phyloP scores from a whole-genome alignment of 1,140 invertebrate genomes.

The Drosophila pseudoobscura region DNA sequence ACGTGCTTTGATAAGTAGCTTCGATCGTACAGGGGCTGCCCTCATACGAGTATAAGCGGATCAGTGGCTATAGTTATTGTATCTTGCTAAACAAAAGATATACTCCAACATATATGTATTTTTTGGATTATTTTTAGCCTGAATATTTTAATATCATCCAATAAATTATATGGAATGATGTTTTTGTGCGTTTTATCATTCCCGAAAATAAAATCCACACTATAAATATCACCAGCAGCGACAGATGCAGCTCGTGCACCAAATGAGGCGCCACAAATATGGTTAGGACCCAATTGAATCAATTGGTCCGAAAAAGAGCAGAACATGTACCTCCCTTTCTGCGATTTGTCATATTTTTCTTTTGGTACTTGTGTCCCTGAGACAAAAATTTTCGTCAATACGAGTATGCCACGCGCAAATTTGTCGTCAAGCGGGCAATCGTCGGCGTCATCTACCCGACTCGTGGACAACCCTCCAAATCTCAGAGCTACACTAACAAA shows the following conservation, averaged over 20 bases:
- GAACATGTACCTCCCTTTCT: neutral
- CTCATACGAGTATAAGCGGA: neutral
- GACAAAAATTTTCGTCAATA: slow-evolving; percentile 24
- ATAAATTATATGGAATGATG: slow-evolving; percentile 19
- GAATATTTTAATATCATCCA: neutral
- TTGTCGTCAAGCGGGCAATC: slow-evolving; percentile 40
- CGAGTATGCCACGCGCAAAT: slow-evolving; percentile 52
- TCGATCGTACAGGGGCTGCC: neutral
- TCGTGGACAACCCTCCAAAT: slow-evolving; percentile 33
- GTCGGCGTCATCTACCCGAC: slow-evolving; percentile 15
- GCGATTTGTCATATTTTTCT: slow-evolving; percentile 39
- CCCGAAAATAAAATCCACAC: slow-evolving; percentile 27
- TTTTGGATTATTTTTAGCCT: slow-evolving; percentile 40
- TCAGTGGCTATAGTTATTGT: slow-evolving; percentile 5
- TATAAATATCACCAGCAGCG: slow-evolving; percentile 17
- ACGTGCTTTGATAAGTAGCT: slow-evolving; percentile 13
- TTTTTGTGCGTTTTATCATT: slow-evolving; percentile 46
- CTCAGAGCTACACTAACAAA: slow-evolving; percentile 31
- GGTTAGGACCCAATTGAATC: slow-evolving; percentile 41
- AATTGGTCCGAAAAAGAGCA: slow-evolving; percentile 46
- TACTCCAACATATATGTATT: slow-evolving; percentile 14
- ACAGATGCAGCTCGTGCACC: slow-evolving; percentile 46
- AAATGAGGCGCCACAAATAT: slow-evolving; percentile 26
- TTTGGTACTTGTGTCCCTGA: slow-evolving; percentile 19
- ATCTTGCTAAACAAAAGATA: slow-evolving; percentile 1